Percentiles rank a stretch among this genome's conserved stretches.
phyloP scores from a whole-genome alignment of 2,113 vertebrate species.

The Macrotis lagotis region DNA sequence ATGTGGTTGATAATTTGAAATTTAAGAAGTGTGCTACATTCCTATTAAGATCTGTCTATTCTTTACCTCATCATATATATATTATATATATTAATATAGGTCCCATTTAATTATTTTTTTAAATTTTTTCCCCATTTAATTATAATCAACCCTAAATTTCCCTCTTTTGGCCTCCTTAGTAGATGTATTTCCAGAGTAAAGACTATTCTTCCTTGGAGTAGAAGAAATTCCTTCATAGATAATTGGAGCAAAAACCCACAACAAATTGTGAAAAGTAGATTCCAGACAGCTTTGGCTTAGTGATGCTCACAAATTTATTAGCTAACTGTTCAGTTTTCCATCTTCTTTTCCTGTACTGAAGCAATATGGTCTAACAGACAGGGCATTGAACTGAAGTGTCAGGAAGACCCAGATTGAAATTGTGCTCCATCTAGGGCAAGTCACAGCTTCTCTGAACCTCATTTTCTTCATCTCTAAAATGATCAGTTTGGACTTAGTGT shows the following conservation, averaged over 20 bases:
- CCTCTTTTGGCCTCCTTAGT: neutral
- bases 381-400: neutral
- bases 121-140: neutral
- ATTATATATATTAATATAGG: neutral
- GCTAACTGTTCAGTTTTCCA: neutral
- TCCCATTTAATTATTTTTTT: neutral
- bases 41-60: neutral
- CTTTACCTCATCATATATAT: neutral
- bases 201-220: neutral
- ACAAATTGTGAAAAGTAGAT: neutral
- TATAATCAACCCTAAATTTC: neutral
- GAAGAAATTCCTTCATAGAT: constrained; percentile 41
- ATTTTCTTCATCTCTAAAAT: neutral
- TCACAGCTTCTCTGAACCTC: neutral
- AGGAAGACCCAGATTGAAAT: neutral
- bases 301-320: constrained; percentile 17
- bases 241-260: constrained; percentile 21
- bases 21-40: constrained; percentile 9
- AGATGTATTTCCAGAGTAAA: neutral
- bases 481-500: neutral
- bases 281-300: constrained; percentile 16
- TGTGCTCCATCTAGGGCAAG: neutral
- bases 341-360: neutral
- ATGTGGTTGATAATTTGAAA: constrained; percentile 27
- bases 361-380: neutral